phyloP scores from a whole-genome alignment of 2,797 vertebrate genomes.

The Spheniscus humboldti region DNA sequence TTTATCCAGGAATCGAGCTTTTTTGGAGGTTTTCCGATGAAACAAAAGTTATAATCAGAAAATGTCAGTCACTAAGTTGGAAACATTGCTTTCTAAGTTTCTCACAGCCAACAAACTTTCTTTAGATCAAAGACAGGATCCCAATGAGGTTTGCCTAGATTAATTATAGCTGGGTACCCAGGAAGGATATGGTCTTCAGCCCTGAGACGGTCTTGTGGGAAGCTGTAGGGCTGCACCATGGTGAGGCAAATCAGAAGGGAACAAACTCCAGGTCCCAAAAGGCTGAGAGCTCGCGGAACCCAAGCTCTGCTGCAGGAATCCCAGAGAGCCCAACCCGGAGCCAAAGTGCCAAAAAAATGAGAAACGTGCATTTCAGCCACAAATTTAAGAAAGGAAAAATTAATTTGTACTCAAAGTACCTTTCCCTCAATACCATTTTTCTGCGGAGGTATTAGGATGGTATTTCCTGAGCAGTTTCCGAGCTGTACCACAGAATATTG shows the following conservation, averaged over 20 bases:
- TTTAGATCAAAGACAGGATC: background rate
- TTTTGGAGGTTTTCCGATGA: background rate
- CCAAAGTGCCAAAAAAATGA: background rate
- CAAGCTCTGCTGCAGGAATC: background rate
- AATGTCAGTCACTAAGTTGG: background rate
- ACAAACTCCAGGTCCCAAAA: background rate
- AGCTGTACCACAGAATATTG: conserved; percentile 24
- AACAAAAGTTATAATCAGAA: background rate
- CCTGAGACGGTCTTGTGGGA: background rate
- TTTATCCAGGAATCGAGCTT: background rate
- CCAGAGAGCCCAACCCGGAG: background rate
- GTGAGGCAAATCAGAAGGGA: background rate
- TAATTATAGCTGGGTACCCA: background rate
- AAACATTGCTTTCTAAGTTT: background rate
- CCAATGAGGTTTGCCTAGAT: background rate
- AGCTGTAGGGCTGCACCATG: background rate
- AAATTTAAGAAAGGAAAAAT: background rate
- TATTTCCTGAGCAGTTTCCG: conserved; percentile 25
- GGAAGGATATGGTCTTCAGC: background rate
- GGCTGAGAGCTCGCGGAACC: background rate
- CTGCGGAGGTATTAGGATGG: conserved; percentile 22
- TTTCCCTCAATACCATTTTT: background rate
- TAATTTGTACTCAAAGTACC: background rate
- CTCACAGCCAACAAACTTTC: background rate
- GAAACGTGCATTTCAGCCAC: background rate